Percentiles rank a stretch among this genome's conserved stretches.
Evolutionary conservation across 2,888 invertebrate species (phyloP).

Genomic region (Crocallis elinguaria): DNA sequence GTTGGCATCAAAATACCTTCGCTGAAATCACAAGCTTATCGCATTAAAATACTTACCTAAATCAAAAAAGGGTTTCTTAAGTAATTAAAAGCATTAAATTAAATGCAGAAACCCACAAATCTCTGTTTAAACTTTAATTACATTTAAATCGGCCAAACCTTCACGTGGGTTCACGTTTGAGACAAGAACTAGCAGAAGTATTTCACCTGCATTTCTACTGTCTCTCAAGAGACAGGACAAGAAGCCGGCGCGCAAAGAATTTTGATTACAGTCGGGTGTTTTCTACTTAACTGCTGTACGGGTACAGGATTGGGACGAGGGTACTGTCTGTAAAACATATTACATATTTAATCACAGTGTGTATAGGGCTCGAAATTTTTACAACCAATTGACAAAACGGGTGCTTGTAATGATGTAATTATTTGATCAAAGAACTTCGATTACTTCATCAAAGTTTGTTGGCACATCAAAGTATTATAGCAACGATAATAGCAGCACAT

Average conservation of each 20-base stretch:
- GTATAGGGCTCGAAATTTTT: not conserved
- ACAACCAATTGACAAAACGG: not conserved
- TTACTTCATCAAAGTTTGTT: no score
- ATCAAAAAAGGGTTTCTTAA: no score
- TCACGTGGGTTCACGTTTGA: not conserved
- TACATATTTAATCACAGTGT: not conserved
- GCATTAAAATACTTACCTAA: no score
- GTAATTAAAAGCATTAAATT: no score
- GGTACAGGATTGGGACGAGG: constrained; percentile 13
- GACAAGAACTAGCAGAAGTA: constrained; percentile 4
- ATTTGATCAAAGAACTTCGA: no score
- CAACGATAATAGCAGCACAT: no score
- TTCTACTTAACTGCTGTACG: constrained; percentile 17
- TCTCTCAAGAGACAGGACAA: constrained; percentile 9
- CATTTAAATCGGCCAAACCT: not conserved
- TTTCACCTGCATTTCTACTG: constrained; percentile 20
- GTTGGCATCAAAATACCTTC: no score
- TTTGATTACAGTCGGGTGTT: constrained; percentile 18
- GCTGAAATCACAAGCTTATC: no score
- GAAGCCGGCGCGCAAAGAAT: constrained; percentile 20
- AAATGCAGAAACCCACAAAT: no score
- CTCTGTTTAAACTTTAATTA: no score
- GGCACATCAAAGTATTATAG: no score
- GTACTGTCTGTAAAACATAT: constrained; percentile 3
- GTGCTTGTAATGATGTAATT: no score